Evolutionary conservation across 2,888 invertebrate species (phyloP).

Genomic region (Lasius platythorax): DNA sequence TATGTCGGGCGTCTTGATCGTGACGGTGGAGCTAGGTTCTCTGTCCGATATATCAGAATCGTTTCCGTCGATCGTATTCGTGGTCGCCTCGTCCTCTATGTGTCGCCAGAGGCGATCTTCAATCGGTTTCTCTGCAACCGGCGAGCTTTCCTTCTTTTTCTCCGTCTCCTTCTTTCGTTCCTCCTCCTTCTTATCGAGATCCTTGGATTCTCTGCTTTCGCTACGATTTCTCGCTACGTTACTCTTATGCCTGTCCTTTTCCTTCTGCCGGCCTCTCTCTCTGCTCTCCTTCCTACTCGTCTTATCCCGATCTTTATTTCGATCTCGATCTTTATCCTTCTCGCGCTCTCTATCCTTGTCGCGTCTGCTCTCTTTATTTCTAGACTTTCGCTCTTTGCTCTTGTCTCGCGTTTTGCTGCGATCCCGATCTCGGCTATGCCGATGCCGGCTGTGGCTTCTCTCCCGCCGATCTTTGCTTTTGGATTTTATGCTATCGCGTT

Average conservation of each 20-base stretch:
- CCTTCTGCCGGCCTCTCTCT: constrained; percentile 72
- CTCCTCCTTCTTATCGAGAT: constrained; percentile 77
- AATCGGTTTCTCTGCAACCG: constrained; percentile 82
- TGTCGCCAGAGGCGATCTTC: constrained; percentile 88
- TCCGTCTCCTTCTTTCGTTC: constrained; percentile 67
- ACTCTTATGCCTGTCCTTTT: constrained; percentile 73
- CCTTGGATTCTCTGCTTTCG: constrained; percentile 71
- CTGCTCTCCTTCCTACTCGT: constrained; percentile 72
- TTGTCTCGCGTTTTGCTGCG: constrained; percentile 78
- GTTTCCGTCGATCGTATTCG: constrained; percentile 82
- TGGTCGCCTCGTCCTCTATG: constrained; percentile 84
- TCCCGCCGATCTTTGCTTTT: constrained; percentile 74
- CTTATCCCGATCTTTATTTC: constrained; percentile 67
- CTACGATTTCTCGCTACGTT: constrained; percentile 67
- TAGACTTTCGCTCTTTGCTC: constrained; percentile 78
- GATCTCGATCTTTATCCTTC: constrained; percentile 74
- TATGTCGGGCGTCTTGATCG: constrained; percentile 88
- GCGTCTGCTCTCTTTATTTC: constrained; percentile 78
- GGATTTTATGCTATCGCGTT: constrained; percentile 66
- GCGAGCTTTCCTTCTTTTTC: constrained; percentile 68
- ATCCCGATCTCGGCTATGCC: constrained; percentile 76
- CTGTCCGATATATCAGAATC: constrained; percentile 88
- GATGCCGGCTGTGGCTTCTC: constrained; percentile 73
- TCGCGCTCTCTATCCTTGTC: constrained; percentile 77
- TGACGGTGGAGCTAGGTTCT: constrained; percentile 93